phyloP scores from a whole-genome alignment of 2,113 vertebrate species.

The Halcyon malimbica region DNA sequence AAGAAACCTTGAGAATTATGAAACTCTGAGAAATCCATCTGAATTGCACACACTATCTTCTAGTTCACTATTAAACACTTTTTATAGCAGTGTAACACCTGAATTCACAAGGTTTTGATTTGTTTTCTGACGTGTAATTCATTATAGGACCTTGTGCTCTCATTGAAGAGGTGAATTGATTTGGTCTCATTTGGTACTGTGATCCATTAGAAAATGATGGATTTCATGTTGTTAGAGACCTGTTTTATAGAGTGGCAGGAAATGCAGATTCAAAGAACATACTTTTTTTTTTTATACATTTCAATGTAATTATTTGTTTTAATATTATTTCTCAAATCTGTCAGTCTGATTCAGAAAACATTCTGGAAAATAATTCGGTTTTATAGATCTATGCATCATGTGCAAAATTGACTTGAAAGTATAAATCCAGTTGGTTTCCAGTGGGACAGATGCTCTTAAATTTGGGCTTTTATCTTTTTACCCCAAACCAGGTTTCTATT shows the following conservation, averaged over 20 bases:
- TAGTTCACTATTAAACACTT: not conserved
- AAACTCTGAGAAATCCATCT: not conserved
- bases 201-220: not conserved
- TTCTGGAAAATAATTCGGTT: not conserved
- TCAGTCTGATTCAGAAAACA: not conserved
- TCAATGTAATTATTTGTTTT: accelerated
- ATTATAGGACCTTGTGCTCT: not conserved
- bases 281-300: not conserved
- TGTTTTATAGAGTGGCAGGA: not conserved
- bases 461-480: not conserved
- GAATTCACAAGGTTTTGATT: not conserved
- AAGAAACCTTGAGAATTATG: not conserved
- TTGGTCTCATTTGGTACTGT: not conserved
- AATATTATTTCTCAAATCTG: not conserved
- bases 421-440: not conserved
- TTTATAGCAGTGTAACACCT: not conserved
- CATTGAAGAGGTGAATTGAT: not conserved
- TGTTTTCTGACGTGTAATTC: not conserved
- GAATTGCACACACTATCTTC: not conserved
- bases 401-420: not conserved
- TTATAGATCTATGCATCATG: not conserved
- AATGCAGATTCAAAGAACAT: not conserved
- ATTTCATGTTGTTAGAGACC: not conserved
- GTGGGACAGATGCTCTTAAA: not conserved
- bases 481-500: not conserved